Conservation (phyloP, 2,888 invertebrate species). For the Synanthedon formicaeformis region DNA sequence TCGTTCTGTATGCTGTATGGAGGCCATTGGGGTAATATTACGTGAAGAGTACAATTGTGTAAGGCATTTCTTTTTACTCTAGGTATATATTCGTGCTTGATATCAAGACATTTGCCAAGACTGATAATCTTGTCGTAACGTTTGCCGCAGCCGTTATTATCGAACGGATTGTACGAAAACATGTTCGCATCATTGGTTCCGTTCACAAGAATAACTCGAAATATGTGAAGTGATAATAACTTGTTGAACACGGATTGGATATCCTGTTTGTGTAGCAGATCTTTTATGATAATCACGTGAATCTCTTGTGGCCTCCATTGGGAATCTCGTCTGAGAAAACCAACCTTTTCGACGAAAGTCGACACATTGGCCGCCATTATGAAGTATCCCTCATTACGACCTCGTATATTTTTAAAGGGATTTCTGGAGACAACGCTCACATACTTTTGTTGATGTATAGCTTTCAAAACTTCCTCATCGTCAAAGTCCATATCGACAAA, state of each 20-base stretch:
- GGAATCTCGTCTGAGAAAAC: constrained; percentile 8
- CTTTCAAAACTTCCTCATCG: constrained; percentile 7
- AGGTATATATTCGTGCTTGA: constrained; percentile 17
- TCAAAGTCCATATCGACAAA: constrained; percentile 8
- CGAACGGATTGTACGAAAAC: constrained; percentile 41
- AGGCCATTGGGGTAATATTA: constrained; percentile 27
- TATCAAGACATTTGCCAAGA: constrained; percentile 26
- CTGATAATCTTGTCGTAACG: constrained; percentile 24
- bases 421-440: constrained; percentile 5
- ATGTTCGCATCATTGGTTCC: constrained; percentile 20
- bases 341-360: not conserved
- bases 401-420: not conserved
- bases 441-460: constrained; percentile 3
- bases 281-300: constrained; percentile 24
- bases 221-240: constrained; percentile 20
- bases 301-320: constrained; percentile 30
- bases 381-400: constrained; percentile 2
- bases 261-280: constrained; percentile 6
- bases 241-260: constrained; percentile 25
- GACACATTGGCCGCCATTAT: not conserved
- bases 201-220: constrained; percentile 25
- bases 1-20: constrained; percentile 16
- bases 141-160: constrained; percentile 39
- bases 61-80: constrained; percentile 26
- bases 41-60: constrained; percentile 29